Evolutionary conservation across 2,888 invertebrate genomes (phyloP).

Genomic region (Rosalia funebris): DNA sequence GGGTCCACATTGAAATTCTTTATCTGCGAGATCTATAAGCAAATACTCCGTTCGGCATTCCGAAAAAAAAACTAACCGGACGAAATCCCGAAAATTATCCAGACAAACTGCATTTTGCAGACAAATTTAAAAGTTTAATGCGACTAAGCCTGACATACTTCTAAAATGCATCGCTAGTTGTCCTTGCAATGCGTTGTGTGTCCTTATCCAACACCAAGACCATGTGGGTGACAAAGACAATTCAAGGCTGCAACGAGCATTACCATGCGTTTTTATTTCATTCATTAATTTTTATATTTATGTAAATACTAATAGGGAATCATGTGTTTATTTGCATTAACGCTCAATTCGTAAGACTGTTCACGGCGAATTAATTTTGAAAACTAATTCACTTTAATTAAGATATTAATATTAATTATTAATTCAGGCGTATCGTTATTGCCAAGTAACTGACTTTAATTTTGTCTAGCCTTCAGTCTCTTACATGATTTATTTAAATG

Average conservation of each 20-base stretch:
- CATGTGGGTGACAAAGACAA: conserved; percentile 47
- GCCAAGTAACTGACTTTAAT: too few species aligned
- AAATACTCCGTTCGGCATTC: conserved; percentile 34
- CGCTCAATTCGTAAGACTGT: conserved; percentile 1
- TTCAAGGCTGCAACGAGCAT: conserved; percentile 30
- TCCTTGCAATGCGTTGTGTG: conserved; percentile 49
- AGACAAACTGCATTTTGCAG: conserved; percentile 56
- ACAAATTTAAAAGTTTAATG: conserved; percentile 55
- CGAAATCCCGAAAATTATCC: conserved; percentile 54
- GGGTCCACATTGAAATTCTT: conserved; percentile 12
- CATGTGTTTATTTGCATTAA: conserved; percentile 20
- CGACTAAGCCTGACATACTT: conserved; percentile 57
- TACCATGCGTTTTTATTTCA: conserved; percentile 37
- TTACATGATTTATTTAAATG: too few species aligned
- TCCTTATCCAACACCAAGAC: conserved; percentile 33
- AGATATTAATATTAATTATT: neutral
- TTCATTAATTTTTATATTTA: conserved; percentile 39
- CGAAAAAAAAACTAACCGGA: conserved; percentile 37
- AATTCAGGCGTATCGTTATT: neutral
- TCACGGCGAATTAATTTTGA: neutral
- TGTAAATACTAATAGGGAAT: conserved; percentile 37
- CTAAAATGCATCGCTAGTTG: conserved; percentile 52
- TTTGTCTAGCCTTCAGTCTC: too few species aligned
- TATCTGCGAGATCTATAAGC: conserved; percentile 25
- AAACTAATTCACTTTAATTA: neutral